Evolutionary conservation across 2,797 vertebrate genomes (phyloP), one percentile per base, ranked within the genome.

Genomic region (Eremophila alpestris): DNA sequence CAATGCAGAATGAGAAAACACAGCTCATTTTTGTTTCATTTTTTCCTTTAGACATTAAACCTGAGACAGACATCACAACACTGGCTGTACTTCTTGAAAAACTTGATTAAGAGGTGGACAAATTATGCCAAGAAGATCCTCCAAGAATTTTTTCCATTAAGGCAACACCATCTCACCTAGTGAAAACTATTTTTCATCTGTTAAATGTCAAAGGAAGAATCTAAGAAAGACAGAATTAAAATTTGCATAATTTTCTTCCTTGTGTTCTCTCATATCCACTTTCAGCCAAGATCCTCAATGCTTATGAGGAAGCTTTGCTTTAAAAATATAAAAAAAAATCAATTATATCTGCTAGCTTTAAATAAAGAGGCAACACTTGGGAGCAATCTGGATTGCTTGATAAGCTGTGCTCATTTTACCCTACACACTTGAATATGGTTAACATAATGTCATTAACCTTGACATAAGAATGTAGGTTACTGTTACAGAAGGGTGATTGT

Each of bases 361-460:
- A 91, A 93, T 63, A 73, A 81, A 79, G 67, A 86, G 36, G 52
- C 7, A 29, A 83, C 76, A 89, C 43, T 80, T 40, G 82, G 73
- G 84, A 93, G 48, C 48, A 94, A 79, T 83, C 82, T 95, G 82
- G 40, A 64, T 86, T 91, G 67, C 65, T 46, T 76, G 65, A 88
- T 93, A 90, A 89, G 8, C 23, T 65, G 40, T 68, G 18, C 34
- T 92, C 58, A 26, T 93, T 65, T 93, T 86, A 80, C 65, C 69
- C 45, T 15, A 59, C 12, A 45, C 76, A 56, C 45, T 92, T 86
- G 92, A 87, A 90, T 78, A 78, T 7, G 6, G 69, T 80, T 93
- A 86, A 73, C 54, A 16, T 77, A 94, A 95, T 83, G 55, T 46
- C 82, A 94, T 97, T 96, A 93, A 93, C 94, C 91, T 96, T 96